phyloP scores from a whole-genome alignment of 1,140 invertebrate genomes.

The Uloborus diversus region DNA sequence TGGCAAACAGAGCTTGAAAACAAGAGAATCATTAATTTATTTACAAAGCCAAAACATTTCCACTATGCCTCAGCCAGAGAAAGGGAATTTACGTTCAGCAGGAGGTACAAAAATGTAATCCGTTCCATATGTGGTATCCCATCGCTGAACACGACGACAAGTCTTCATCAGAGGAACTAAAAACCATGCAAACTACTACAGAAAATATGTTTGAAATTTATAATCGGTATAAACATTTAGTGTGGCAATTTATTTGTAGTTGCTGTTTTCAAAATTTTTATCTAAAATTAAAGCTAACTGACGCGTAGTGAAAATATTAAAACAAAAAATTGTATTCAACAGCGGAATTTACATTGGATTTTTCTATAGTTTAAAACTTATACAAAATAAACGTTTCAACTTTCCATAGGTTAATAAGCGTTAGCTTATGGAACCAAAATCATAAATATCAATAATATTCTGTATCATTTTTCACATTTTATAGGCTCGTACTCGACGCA shows the following conservation, averaged over 20 bases:
- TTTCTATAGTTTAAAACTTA: neutral
- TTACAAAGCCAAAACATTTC: neutral
- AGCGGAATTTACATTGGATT: neutral
- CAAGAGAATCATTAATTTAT: neutral
- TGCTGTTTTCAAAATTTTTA: neutral
- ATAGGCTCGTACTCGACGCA: too few species aligned
- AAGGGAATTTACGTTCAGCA: neutral
- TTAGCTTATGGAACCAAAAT: too few species aligned
- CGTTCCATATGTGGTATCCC: conserved; percentile 11
- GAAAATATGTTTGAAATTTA: neutral
- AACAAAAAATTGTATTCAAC: neutral
- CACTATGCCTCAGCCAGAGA: neutral
- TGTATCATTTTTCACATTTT: too few species aligned
- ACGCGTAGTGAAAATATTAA: neutral
- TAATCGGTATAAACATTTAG: neutral
- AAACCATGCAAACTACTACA: neutral
- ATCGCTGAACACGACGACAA: neutral
- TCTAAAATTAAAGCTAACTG: too few species aligned
- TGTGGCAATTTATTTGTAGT: neutral
- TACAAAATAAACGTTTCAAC: too few species aligned
- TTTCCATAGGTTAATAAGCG: too few species aligned
- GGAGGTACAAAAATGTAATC: neutral
- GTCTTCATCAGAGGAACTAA: conserved; percentile 5
- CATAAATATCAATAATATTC: too few species aligned
- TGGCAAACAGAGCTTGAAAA: neutral